Evolutionary conservation across 2,797 vertebrate genomes (phyloP).

Genomic region (Aplochiton taeniatus): DNA sequence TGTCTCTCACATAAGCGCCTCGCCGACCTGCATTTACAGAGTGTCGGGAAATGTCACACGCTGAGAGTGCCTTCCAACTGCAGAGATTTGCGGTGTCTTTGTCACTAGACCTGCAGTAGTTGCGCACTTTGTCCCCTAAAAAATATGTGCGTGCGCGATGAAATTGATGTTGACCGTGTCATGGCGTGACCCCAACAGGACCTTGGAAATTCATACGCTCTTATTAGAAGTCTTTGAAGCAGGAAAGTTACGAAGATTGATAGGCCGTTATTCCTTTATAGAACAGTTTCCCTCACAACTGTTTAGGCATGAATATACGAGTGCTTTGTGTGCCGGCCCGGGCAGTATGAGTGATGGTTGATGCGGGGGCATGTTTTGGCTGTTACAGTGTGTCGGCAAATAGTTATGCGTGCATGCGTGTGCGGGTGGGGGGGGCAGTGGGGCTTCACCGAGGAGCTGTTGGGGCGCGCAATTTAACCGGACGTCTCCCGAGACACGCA

Average conservation of each 20-base stretch:
- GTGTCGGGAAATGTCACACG: not conserved
- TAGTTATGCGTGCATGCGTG: constrained; percentile 1
- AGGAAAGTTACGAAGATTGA: too few species aligned
- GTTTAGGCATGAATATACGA: too few species aligned
- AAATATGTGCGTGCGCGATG: too few species aligned
- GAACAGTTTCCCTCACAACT: too few species aligned
- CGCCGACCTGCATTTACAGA: not conserved
- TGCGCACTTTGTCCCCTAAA: too few species aligned
- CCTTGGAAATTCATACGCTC: not conserved
- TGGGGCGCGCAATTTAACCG: not conserved
- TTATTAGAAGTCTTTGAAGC: constrained; percentile 15
- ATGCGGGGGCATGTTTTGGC: too few species aligned
- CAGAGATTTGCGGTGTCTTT: not conserved
- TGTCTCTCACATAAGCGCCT: constrained; percentile 13
- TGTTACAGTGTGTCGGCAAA: not conserved
- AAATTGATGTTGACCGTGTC: not conserved
- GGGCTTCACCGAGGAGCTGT: constrained; percentile 1
- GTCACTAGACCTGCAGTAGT: not conserved
- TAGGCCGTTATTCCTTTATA: too few species aligned
- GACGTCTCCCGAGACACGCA: not conserved
- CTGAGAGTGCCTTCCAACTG: not conserved
- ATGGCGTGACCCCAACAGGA: too few species aligned
- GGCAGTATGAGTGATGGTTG: too few species aligned
- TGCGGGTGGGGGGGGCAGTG: not conserved
- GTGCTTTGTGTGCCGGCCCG: too few species aligned